Evolutionary conservation across 2,797 vertebrate genomes (phyloP), one percentile per base, ranked within the genome.

Genomic region (Anguilla megastoma): DNA sequence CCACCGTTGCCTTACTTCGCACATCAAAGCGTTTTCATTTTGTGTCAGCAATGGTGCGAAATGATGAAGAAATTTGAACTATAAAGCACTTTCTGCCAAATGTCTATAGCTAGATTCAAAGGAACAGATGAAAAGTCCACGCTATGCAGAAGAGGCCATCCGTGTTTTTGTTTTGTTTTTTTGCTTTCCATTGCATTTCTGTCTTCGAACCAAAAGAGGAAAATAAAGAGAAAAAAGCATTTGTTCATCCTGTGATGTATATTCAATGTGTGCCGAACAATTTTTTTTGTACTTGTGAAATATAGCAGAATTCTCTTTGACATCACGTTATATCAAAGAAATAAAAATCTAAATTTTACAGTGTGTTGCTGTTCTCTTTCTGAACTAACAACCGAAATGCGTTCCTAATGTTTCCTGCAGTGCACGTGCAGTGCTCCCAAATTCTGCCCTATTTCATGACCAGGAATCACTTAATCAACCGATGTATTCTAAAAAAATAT

Each of bases 131-230:
- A 36, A 74, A 58, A 74, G 27, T 84, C 33, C 50, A 30, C 36
- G 83, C 87, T 74, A 36, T 21, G 5, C 83, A 85, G 63, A 83
- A 71, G 45, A 85, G 21, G 30, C 16, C n/a, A 85, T 66, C 30
- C 60, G 18, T 76, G 69, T 33, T 79, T 56, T 69, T n/a, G 45
- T 8, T 74, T 41, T 41, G 2, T 33, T 30, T 33, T 33, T 33
- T 21, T 21, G 36, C 14, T 79, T 36, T 36, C 30, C 33, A 45
- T 41, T 41, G 74, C 79, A 52, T 83, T 88, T 71, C 74, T 88
- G 82, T 88, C 87, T 88, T 63, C 83, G 74, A 88, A 74, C 50
- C 54, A 80, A 87, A 88, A 85, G 69, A 80, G 36, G 54, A 50
- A 50, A 24, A 69, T 41, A 48, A 84, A 87, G 82, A 63, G 30